phyloP scores from a whole-genome alignment of 2,113 vertebrate genomes.

The Natator depressus region DNA sequence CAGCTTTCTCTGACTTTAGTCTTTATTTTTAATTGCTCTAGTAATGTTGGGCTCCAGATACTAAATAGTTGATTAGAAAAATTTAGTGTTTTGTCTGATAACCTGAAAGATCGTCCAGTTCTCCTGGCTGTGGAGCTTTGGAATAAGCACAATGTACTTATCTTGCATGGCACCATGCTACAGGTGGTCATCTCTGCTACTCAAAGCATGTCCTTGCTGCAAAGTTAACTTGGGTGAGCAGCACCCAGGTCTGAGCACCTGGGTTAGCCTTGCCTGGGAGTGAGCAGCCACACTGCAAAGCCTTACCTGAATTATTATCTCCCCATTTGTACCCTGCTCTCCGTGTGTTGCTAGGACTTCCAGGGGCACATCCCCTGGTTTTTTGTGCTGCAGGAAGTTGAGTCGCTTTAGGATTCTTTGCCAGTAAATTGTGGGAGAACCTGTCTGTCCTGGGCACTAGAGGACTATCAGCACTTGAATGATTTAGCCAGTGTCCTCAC shows the following conservation, averaged over 20 bases:
- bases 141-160: neutral
- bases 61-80: neutral
- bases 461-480: neutral
- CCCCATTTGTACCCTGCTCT: neutral
- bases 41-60: neutral
- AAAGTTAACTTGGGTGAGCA: neutral
- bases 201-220: neutral
- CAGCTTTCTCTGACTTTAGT: neutral
- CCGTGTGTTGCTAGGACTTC: accelerated
- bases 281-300: neutral
- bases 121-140: neutral
- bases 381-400: neutral
- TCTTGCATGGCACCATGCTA: neutral
- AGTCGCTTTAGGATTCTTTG: neutral
- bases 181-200: neutral
- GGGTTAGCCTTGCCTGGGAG: neutral
- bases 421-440: neutral
- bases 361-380: neutral
- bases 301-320: neutral
- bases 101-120: neutral
- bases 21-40: conserved; percentile 20
- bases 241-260: neutral
- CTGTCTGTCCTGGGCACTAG: neutral
- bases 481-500: neutral
- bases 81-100: neutral